Conservation (phyloP, 2,797 vertebrate species). For the Rousettus madagascariensis region DNA sequence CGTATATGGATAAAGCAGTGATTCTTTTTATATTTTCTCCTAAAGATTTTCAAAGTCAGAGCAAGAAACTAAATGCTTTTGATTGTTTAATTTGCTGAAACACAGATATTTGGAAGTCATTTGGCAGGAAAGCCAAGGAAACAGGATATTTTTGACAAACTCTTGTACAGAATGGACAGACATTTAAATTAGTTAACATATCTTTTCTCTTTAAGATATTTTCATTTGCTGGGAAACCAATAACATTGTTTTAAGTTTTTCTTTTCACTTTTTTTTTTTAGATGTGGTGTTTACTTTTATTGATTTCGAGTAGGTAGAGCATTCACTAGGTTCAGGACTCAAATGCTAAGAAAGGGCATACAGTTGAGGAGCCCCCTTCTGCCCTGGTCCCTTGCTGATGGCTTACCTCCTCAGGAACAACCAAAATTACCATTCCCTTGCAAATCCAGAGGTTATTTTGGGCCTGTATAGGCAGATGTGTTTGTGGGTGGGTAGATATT, state of each 20-base stretch:
- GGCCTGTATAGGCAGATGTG: not conserved
- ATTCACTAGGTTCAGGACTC: not conserved
- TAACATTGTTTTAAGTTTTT: not conserved
- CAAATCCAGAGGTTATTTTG: not conserved
- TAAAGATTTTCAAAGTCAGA: slow-evolving; percentile 62
- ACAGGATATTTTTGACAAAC: slow-evolving; percentile 25
- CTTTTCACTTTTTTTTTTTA: not conserved
- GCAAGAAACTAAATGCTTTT: slow-evolving; percentile 59
- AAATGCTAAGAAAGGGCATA: not conserved
- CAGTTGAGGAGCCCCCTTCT: not conserved
- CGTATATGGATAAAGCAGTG: slow-evolving; percentile 48
- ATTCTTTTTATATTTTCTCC: slow-evolving; percentile 54
- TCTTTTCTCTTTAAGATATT: slow-evolving; percentile 8
- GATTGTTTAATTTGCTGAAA: slow-evolving; percentile 63
- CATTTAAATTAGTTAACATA: slow-evolving; percentile 48
- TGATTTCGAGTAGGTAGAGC: not conserved
- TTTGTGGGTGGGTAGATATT: not conserved
- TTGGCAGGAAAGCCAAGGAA: slow-evolving; percentile 48
- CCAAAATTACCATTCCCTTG: not conserved
- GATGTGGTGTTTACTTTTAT: not conserved
- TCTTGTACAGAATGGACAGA: slow-evolving; percentile 47
- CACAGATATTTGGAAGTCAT: slow-evolving; percentile 51
- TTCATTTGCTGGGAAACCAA: not conserved
- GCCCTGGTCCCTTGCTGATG: not conserved
- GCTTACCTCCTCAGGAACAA: not conserved